A percentile compares a stretch with the other conserved stretches of the same genome.
Evolutionary conservation across 1,140 invertebrate species (phyloP).

Genomic region (Asobara japonica): DNA sequence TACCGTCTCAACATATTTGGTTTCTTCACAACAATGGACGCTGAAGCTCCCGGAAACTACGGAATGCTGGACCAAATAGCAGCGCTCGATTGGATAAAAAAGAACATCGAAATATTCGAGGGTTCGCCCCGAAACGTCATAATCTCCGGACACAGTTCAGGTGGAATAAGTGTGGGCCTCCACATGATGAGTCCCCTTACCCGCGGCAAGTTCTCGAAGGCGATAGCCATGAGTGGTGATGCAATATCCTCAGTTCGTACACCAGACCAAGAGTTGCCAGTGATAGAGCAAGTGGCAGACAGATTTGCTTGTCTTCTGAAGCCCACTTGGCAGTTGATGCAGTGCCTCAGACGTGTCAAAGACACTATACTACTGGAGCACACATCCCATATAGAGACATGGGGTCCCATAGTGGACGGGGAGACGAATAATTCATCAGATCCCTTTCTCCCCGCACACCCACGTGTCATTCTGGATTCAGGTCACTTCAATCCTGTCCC

Average conservation of each 20-base stretch:
- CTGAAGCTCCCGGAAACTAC: conserved; percentile 88
- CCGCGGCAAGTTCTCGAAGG: conserved; percentile 71
- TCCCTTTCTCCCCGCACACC: conserved; percentile 74
- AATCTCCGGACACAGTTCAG: conserved; percentile 87
- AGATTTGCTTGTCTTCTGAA: conserved; percentile 74
- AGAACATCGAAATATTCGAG: conserved; percentile 87
- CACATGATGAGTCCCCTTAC: conserved; percentile 75
- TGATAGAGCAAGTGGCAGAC: conserved; percentile 68
- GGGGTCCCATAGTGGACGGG: conserved; percentile 79
- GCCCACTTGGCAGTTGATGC: conserved; percentile 72
- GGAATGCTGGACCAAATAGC: conserved; percentile 92
- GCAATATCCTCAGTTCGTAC: conserved; percentile 65
- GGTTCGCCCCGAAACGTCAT: conserved; percentile 86
- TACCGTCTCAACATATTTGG: conserved; percentile 87
- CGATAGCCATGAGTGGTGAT: conserved; percentile 80
- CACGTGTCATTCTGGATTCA: conserved; percentile 70
- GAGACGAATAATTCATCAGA: conserved; percentile 74
- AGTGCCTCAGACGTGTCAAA: conserved; percentile 74
- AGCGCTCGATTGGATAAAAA: conserved; percentile 85
- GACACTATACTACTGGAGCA: conserved; percentile 70
- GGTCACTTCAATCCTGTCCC: conserved; percentile 73
- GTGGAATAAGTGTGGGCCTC: conserved; percentile 78
- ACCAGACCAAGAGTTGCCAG: conserved; percentile 60
- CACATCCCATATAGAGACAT: conserved; percentile 71
- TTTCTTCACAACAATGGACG: conserved; percentile 87